Conservation (phyloP, 2,797 vertebrate genomes). For the Threskiornis aethiopicus region DNA sequence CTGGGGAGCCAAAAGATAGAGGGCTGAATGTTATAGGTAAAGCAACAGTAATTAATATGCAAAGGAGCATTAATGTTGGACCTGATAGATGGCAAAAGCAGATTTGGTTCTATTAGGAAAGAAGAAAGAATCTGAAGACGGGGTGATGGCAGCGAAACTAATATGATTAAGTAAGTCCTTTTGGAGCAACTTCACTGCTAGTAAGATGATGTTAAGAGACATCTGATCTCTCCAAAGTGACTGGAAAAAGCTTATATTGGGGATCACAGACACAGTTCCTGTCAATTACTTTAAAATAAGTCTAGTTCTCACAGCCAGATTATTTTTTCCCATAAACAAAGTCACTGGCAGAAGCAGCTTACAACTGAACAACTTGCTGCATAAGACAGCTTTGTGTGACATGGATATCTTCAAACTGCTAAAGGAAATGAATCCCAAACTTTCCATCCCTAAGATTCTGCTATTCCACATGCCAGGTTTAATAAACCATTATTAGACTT, state of each 20-base stretch:
- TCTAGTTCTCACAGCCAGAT: constrained; percentile 56
- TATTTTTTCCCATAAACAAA: constrained; percentile 52
- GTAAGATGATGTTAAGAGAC: constrained; percentile 59
- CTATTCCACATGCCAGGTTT: constrained; percentile 4
- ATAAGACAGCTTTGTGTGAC: background rate
- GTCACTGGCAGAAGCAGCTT: constrained; percentile 36
- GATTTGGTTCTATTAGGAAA: constrained; percentile 50
- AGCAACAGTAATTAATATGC: constrained; percentile 39
- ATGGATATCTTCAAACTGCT: background rate
- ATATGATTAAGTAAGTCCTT: constrained; percentile 61
- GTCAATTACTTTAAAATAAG: constrained; percentile 49
- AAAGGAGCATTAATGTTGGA: constrained; percentile 49
- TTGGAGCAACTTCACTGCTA: constrained; percentile 41
- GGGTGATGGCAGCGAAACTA: constrained; percentile 54
- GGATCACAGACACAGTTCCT: constrained; percentile 46
- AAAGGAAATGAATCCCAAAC: background rate
- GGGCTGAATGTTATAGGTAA: background rate
- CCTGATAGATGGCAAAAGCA: constrained; percentile 58
- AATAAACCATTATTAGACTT: constrained; percentile 22
- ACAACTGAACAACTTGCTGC: background rate
- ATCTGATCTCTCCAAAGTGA: constrained; percentile 64
- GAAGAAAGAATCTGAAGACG: constrained; percentile 42
- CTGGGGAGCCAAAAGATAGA: background rate
- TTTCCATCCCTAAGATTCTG: background rate
- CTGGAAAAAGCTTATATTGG: constrained; percentile 54